Conservation (phyloP, 2,888 invertebrate species). For the Herminia tarsipennalis region DNA sequence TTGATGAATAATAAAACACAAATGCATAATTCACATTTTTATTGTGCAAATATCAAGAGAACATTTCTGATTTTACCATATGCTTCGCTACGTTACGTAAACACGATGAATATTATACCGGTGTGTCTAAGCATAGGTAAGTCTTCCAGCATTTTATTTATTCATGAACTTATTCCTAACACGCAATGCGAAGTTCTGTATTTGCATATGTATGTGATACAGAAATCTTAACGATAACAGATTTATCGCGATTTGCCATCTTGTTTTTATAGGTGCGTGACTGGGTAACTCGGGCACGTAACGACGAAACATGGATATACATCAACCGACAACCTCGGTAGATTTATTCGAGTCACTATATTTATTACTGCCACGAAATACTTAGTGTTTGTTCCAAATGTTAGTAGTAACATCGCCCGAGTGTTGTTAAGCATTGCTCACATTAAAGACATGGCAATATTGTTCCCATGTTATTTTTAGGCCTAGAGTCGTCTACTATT, state of each 20-base stretch:
- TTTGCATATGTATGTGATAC: conserved; percentile 63
- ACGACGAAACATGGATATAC: conserved; percentile 39
- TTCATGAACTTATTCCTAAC: conserved; percentile 51
- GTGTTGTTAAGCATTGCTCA: too few species aligned
- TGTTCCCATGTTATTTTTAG: too few species aligned
- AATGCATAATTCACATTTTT: conserved; percentile 22
- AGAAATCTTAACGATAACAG: conserved; percentile 62
- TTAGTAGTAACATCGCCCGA: conserved; percentile 1
- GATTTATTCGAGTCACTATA: conserved; percentile 45
- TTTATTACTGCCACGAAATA: conserved; percentile 35
- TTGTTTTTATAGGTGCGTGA: conserved; percentile 58
- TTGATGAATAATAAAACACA: conserved; percentile 23
- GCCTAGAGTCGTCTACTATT: too few species aligned
- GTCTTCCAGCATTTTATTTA: conserved; percentile 47
- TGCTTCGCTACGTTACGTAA: conserved; percentile 25
- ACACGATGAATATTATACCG: conserved; percentile 23
- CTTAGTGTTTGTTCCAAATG: conserved; percentile 9
- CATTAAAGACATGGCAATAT: too few species aligned
- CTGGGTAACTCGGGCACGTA: conserved; percentile 41
- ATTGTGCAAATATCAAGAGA: conserved; percentile 25
- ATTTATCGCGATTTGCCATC: conserved; percentile 60
- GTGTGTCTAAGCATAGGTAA: conserved; percentile 34
- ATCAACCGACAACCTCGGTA: conserved; percentile 38
- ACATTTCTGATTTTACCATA: conserved; percentile 15
- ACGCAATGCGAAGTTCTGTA: conserved; percentile 52